A percentile compares a stretch with the other conserved stretches of the same genome.
phyloP scores from a whole-genome alignment of 1,140 invertebrate genomes.

The Agraylea sexmaculata region DNA sequence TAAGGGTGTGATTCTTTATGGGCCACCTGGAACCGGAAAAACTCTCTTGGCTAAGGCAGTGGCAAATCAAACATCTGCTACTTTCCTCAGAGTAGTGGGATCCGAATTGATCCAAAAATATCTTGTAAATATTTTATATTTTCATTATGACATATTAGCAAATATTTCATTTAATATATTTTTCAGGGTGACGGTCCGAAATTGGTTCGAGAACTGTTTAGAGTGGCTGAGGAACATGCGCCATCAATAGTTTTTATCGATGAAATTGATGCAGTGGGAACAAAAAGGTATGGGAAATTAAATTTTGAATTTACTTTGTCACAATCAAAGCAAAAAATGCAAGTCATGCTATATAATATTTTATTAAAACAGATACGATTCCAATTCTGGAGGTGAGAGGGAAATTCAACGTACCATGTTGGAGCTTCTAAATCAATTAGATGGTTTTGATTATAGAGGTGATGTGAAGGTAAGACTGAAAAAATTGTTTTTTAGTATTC shows the following conservation, averaged over 20 bases:
- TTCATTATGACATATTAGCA: neutral
- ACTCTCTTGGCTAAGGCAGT: constrained; percentile 97
- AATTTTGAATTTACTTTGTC: constrained; percentile 4
- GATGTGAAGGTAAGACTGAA: constrained; percentile 70
- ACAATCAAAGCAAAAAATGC: neutral
- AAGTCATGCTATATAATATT: constrained; percentile 13
- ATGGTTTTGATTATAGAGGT: constrained; percentile 95
- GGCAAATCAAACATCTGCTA: constrained; percentile 98
- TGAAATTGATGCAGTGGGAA: constrained; percentile 99
- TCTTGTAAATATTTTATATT: constrained; percentile 47
- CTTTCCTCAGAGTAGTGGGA: constrained; percentile 95
- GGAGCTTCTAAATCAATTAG: constrained; percentile 95
- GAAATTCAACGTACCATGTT: constrained; percentile 99
- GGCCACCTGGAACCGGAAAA: constrained; percentile 96
- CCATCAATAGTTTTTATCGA: constrained; percentile 99
- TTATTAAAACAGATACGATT: constrained; percentile 66
- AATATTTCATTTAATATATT: constrained; percentile 8
- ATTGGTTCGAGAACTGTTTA: constrained; percentile 91
- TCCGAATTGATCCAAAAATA: constrained; percentile 99
- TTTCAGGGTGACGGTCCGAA: constrained; percentile 94
- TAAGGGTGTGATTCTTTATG: constrained; percentile 98
- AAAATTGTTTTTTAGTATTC: constrained; percentile 1
- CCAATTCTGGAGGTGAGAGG: constrained; percentile 97
- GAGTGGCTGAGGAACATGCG: constrained; percentile 98
- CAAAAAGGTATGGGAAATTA: constrained; percentile 58